These are phyloP conservation scores for Montifringilla adamsi DNA, from an alignment of 2,113 vertebrate genomes.

Conservation along the genomic window DNA sequence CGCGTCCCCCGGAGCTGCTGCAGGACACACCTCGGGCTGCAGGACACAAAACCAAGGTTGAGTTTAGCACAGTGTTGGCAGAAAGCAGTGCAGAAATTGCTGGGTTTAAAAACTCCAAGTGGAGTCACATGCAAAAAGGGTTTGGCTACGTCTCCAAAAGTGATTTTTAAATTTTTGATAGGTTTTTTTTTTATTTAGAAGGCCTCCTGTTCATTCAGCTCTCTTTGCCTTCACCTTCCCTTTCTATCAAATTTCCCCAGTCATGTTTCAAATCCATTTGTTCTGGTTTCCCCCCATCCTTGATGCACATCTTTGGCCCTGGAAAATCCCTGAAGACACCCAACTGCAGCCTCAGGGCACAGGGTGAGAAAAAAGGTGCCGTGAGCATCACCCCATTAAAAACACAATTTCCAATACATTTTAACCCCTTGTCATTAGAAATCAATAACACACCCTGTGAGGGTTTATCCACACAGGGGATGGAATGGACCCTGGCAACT, in stretches of 20 bases:
- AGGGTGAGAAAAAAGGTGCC: accelerated
- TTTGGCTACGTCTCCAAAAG: background rate
- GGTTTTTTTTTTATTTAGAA: background rate
- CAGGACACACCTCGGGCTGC: background rate
- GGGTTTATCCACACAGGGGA: background rate
- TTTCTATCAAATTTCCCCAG: background rate
- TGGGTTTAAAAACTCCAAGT: background rate
- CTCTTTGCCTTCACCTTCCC: too few species aligned
- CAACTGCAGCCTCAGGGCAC: background rate
- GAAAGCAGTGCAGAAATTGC: accelerated
- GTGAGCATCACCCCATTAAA: accelerated
- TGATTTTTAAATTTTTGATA: background rate
- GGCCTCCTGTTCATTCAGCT: background rate
- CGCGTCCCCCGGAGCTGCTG: accelerated
- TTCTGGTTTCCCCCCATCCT: background rate
- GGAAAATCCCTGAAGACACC: background rate
- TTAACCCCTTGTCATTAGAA: background rate
- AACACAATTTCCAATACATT: background rate
- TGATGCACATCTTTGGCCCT: background rate
- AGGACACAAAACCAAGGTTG: background rate
- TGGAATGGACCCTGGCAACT: background rate
- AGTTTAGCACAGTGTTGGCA: background rate
- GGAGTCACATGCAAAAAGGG: accelerated
- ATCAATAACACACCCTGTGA: background rate
- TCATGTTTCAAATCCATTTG: accelerated